These are phyloP conservation scores for Anguilla pacifica DNA, from an alignment of 2,797 vertebrate species.

Conservation along the genomic window DNA sequence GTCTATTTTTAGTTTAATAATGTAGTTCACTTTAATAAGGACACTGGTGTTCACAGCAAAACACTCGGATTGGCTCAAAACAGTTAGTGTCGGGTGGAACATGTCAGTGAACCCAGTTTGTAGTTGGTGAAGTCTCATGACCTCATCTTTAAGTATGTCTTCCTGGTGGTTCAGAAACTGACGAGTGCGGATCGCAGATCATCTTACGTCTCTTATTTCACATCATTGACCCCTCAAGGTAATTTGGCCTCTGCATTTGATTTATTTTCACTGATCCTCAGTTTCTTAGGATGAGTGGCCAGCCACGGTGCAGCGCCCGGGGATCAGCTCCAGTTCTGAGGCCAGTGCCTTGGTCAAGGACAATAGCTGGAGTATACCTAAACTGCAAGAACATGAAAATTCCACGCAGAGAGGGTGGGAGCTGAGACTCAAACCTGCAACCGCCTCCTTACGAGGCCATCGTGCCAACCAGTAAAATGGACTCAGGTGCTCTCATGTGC, in stretches of 20 bases:
- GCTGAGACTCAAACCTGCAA: no score
- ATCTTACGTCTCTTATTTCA: constrained; percentile 36
- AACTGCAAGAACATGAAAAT: no score
- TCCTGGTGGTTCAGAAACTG: constrained; percentile 42
- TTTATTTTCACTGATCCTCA: no score
- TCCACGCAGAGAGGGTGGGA: no score
- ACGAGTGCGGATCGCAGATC: constrained; percentile 19
- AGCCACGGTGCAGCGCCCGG: no score
- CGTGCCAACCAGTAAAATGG: neutral
- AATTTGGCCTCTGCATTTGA: no score
- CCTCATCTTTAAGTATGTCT: neutral
- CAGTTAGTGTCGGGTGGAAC: neutral
- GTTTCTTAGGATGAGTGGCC: no score
- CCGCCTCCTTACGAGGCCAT: no score
- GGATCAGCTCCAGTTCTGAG: no score
- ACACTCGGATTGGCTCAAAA: neutral
- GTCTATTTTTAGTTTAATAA: neutral
- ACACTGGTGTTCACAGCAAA: neutral
- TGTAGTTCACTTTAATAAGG: neutral
- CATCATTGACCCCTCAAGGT: neutral
- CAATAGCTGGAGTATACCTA: no score
- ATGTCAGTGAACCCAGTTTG: neutral
- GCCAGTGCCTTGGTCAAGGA: no score
- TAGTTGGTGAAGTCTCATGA: neutral
- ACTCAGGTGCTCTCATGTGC: neutral